Conservation (phyloP, 2,888 invertebrate genomes). For the Ephialtes manifestator region DNA sequence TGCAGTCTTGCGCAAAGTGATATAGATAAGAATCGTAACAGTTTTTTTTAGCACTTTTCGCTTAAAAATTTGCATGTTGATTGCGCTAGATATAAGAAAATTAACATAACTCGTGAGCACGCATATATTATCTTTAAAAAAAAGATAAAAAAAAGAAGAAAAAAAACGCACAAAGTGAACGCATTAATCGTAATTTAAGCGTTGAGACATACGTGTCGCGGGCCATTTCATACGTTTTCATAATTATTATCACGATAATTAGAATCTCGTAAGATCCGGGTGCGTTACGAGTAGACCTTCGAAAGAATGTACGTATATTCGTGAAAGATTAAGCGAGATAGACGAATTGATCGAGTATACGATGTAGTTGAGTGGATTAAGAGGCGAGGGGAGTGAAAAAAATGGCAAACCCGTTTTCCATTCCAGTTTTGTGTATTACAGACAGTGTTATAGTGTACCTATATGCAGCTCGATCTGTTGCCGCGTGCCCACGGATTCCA, state of each 20-base stretch:
- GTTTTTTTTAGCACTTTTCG: slow-evolving; percentile 25
- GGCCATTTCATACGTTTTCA: neutral
- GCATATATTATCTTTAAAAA: neutral
- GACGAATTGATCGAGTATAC: slow-evolving; percentile 17
- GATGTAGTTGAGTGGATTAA: slow-evolving; percentile 27
- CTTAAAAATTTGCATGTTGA: slow-evolving; percentile 41
- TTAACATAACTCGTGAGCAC: slow-evolving; percentile 45
- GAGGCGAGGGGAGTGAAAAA: slow-evolving; percentile 17
- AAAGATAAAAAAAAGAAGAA: too few relatives aligned
- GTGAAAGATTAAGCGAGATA: neutral
- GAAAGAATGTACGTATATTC: slow-evolving; percentile 9
- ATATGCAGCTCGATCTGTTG: slow-evolving; percentile 11
- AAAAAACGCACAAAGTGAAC: slow-evolving; percentile 4
- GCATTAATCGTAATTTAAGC: slow-evolving; percentile 30
- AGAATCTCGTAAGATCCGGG: slow-evolving; percentile 16
- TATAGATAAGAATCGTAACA: neutral
- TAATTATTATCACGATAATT: slow-evolving; percentile 10
- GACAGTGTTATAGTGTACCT: slow-evolving; percentile 2
- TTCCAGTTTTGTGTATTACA: slow-evolving; percentile 55
- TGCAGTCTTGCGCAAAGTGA: neutral
- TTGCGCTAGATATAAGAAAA: slow-evolving; percentile 22
- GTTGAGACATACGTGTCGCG: slow-evolving; percentile 10
- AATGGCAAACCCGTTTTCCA: slow-evolving; percentile 57
- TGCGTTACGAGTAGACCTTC: neutral
- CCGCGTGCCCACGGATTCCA: slow-evolving; percentile 36